Conservation (phyloP, 2,888 invertebrate genomes). For the Eristalis arbustorum region DNA sequence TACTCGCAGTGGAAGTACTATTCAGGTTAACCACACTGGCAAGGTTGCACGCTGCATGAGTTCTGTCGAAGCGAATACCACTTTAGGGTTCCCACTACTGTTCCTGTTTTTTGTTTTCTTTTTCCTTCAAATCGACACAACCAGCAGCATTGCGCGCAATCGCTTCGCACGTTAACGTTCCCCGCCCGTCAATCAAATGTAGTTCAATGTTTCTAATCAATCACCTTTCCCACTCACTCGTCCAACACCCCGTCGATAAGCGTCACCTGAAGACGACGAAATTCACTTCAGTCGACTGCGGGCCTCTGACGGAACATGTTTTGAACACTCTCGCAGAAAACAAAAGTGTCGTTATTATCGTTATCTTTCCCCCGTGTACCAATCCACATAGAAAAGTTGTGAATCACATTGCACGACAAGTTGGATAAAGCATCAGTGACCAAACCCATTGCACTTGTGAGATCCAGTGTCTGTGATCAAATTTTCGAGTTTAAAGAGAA, state of each 20-base stretch:
- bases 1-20: neutral
- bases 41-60: neutral
- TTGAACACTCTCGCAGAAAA: neutral
- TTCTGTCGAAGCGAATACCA: neutral
- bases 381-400: neutral
- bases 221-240: constrained; percentile 38
- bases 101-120: no score
- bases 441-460: neutral
- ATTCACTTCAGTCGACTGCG: constrained; percentile 47
- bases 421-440: neutral
- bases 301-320: constrained; percentile 31
- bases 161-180: constrained; percentile 26
- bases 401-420: neutral
- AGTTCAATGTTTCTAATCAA: constrained; percentile 41
- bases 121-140: neutral
- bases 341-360: constrained; percentile 25
- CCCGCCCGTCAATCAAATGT: constrained; percentile 34
- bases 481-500: neutral
- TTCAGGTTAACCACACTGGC: neutral
- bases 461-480: neutral
- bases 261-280: constrained; percentile 34
- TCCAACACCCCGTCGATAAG: constrained; percentile 41
- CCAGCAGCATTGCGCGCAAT: neutral
- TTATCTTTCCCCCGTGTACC: constrained; percentile 26
- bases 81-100: neutral